Percentiles rank a stretch among this genome's conserved stretches.
phyloP scores from a whole-genome alignment of 2,888 invertebrate genomes.

The Resseliella maxima region DNA sequence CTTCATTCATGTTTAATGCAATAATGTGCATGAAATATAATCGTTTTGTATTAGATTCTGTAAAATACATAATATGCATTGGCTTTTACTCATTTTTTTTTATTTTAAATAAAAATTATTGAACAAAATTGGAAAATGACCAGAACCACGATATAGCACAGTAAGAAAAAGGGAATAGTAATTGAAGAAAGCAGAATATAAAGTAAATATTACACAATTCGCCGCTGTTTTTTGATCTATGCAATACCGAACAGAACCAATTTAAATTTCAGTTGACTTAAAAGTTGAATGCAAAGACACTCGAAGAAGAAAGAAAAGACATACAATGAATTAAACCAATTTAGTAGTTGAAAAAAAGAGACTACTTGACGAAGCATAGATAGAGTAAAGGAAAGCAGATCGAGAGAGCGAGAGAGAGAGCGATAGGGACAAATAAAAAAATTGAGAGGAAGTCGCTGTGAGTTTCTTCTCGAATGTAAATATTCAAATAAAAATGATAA shows the following conservation, averaged over 20 bases:
- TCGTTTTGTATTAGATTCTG: not conserved
- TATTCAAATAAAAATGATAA: slow-evolving; percentile 33
- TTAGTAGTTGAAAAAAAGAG: not conserved
- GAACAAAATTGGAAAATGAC: too few species aligned
- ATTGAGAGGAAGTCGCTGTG: not conserved
- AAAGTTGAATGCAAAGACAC: slow-evolving; percentile 22
- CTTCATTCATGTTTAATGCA: slow-evolving; percentile 34
- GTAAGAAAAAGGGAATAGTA: too few species aligned
- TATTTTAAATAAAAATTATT: not conserved
- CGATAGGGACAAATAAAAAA: not conserved
- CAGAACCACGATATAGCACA: too few species aligned
- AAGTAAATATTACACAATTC: too few species aligned
- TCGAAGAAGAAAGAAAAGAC: not conserved
- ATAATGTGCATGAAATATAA: not conserved
- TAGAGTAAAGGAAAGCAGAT: too few species aligned
- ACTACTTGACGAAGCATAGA: too few species aligned
- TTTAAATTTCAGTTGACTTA: slow-evolving; percentile 33
- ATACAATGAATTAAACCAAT: slow-evolving; percentile 33
- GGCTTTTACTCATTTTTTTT: not conserved
- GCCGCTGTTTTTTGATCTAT: not conserved
- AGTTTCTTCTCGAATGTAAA: not conserved
- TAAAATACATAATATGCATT: not conserved
- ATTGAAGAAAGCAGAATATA: too few species aligned
- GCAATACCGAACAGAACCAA: not conserved
- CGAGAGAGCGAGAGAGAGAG: not conserved